Evolutionary conservation across 2,113 vertebrate species (phyloP).

Genomic region (Cyprinus carpio): DNA sequence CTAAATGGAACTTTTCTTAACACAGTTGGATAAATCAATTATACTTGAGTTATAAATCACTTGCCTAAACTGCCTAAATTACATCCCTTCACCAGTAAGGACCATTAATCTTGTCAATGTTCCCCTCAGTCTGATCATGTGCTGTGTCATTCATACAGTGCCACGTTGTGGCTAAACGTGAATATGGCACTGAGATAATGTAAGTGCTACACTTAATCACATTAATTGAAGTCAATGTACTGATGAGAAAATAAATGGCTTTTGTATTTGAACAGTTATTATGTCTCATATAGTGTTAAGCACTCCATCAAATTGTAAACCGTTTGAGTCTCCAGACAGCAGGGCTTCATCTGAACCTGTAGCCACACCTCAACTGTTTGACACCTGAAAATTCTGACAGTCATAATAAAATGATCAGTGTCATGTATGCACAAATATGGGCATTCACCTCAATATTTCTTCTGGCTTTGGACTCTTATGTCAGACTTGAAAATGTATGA

Average conservation of each 20-base stretch:
- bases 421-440: neutral
- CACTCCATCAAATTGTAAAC: no score
- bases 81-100: constrained; percentile 15
- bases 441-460: neutral
- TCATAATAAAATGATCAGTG: neutral
- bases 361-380: neutral
- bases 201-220: neutral
- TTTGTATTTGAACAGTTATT: constrained; percentile 18
- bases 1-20: constrained; percentile 11
- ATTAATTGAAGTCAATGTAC: neutral
- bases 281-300: constrained; percentile 33
- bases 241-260: constrained; percentile 22
- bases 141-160: constrained; percentile 23
- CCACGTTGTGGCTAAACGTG: constrained; percentile 29
- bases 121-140: neutral
- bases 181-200: neutral
- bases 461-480: neutral
- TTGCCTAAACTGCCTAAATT: constrained; percentile 17
- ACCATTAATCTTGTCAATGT: constrained; percentile 12
- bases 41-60: constrained; percentile 38
- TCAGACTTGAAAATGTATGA: neutral
- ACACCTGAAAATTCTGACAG: constrained; percentile 28
- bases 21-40: constrained; percentile 8
- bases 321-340: no score
- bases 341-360: neutral